Evolutionary conservation across 2,888 invertebrate species (phyloP).

Genomic region (Cremastinae sp.): DNA sequence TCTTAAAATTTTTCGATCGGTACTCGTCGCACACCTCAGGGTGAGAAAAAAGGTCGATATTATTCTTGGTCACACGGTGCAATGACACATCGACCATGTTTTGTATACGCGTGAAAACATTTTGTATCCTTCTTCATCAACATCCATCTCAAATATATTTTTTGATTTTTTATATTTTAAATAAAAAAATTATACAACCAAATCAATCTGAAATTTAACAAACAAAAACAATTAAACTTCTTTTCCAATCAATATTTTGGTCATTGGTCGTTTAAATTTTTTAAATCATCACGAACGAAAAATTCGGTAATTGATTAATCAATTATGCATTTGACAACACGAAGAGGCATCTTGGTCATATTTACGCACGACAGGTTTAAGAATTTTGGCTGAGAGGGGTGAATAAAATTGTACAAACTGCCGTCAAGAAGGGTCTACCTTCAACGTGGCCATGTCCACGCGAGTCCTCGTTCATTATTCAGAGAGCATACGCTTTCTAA

Average conservation of each 20-base stretch:
- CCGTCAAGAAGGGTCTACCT: conserved; percentile 54
- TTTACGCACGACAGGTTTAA: neutral
- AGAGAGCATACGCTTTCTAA: conserved; percentile 64
- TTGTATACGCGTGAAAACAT: neutral
- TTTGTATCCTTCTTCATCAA: neutral
- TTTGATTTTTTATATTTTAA: too few relatives aligned
- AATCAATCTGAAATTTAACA: too few relatives aligned
- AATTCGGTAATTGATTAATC: neutral
- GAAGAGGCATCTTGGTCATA: neutral
- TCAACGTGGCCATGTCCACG: conserved; percentile 70
- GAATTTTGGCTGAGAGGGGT: conserved; percentile 27
- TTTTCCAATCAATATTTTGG: too few relatives aligned
- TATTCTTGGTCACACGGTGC: conserved; percentile 60
- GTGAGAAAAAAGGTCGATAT: conserved; percentile 61
- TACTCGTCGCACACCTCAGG: conserved; percentile 6
- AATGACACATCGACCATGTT: conserved; percentile 68
- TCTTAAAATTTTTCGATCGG: conserved; percentile 25
- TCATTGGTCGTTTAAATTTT: too few relatives aligned
- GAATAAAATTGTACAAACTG: conserved; percentile 59
- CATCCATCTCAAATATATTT: too few relatives aligned
- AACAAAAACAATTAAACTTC: too few relatives aligned
- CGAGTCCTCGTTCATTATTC: conserved; percentile 69
- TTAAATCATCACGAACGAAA: neutral
- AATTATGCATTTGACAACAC: neutral
- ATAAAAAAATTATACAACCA: too few relatives aligned